Base-by-base conservation (phyloP, 1,140 invertebrate species). In the Aphaenogaster rudis region DNA sequence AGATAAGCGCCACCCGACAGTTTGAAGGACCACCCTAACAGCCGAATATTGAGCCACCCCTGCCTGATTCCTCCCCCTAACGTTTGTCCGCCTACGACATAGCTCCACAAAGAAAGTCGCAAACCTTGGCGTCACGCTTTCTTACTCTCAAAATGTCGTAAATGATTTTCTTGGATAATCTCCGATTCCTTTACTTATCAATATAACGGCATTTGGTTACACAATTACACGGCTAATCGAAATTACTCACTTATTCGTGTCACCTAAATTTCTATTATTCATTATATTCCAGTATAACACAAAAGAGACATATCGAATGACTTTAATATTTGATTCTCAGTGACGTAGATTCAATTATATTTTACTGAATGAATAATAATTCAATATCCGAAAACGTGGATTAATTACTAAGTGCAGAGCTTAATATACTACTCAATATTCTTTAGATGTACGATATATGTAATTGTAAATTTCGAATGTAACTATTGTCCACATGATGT, bases 41-140 rank as follows among this genome's bases (percentile, higher is more conserved):
- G 28, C 33, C 45, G 71, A 84, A 76, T 50, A 84, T 84, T 48
- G 80, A 84, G 69, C 80, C 80, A 84, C 13, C 69, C 80, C 69
- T 74, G 69, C 42, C 42, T 48, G 69, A 59, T 50, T 67, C n/a
- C 57, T 11, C 6, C 54, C 54, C 54, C 17, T 48, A 17, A 48
- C 17, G 7, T 76, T 28, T 42, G 64, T 59, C 79, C 48, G 54
- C 54, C 28, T 42, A 7, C 80, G 69, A 74, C 80, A 17, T 74
- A 61, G 33, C 39, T 39, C 33, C 54, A 84, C 54, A 76, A 76
- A 76, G 80, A 74, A 76, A 63, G 67, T 84, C 71, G 54, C 69
- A 48, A 61, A 45, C 54, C 80, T 48, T 59, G 9, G 64, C 21
- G 42, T 82, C 69, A 74, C 69, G 54, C 67, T 84, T 76, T 67